Evolutionary conservation across 1,140 invertebrate genomes (phyloP).

Genomic region (Tetragnatha versicolor): DNA sequence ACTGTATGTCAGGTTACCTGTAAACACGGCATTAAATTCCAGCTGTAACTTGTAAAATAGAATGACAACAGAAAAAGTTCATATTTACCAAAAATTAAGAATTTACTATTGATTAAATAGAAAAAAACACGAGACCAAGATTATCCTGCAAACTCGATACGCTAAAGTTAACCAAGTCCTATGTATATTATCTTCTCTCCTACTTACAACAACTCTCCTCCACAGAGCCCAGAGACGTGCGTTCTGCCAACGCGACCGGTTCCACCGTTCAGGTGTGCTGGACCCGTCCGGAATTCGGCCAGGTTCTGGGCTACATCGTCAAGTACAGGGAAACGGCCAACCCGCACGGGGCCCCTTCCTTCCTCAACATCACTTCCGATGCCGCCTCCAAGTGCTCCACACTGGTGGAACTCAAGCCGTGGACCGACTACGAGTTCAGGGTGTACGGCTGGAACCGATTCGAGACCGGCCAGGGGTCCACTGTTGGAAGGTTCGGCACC

Average conservation of each 20-base stretch:
- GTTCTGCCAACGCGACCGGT: slow-evolving; percentile 35
- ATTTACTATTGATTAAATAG: too few species aligned
- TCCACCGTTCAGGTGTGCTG: slow-evolving; percentile 54
- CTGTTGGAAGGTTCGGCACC: slow-evolving; percentile 54
- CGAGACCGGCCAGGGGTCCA: slow-evolving; percentile 55
- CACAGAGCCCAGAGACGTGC: slow-evolving; percentile 51
- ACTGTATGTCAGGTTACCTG: too few species aligned
- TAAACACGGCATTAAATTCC: too few species aligned
- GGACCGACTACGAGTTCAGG: slow-evolving; percentile 56
- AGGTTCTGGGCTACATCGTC: slow-evolving; percentile 48
- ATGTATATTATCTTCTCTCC: too few species aligned
- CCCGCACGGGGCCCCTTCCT: slow-evolving; percentile 4
- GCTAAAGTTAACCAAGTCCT: too few species aligned
- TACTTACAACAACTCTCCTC: too few species aligned
- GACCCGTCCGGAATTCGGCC: slow-evolving; percentile 37
- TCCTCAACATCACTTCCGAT: slow-evolving; percentile 46
- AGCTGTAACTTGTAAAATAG: too few species aligned
- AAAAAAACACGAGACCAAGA: too few species aligned
- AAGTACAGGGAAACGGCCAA: slow-evolving; percentile 39
- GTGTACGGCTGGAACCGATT: slow-evolving; percentile 56
- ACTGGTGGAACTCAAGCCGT: slow-evolving; percentile 36
- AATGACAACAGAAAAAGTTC: too few species aligned
- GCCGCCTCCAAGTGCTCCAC: slow-evolving; percentile 30
- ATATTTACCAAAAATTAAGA: too few species aligned
- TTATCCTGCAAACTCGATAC: too few species aligned